Percentiles rank a stretch among this genome's conserved stretches.
Evolutionary conservation across 2,888 invertebrate species (phyloP).

Genomic region (Xestia c-nigrum): DNA sequence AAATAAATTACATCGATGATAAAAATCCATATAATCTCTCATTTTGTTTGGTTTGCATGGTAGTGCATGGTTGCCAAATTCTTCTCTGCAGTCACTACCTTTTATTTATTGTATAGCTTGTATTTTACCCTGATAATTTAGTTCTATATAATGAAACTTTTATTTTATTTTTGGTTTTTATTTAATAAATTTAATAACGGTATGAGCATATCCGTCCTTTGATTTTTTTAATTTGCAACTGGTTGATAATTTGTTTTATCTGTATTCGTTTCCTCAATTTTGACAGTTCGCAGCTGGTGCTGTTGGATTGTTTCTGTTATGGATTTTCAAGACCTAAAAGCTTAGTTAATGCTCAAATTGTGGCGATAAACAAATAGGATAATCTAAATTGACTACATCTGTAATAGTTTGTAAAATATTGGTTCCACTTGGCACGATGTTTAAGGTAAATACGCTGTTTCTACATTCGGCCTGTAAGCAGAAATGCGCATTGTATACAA

Average conservation of each 20-base stretch:
- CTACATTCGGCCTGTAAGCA: conserved; percentile 52
- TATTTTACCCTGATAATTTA: neutral
- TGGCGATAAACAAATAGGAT: conserved; percentile 53
- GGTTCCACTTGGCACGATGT: conserved; percentile 72
- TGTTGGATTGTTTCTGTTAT: conserved; percentile 81
- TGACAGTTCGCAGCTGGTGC: conserved; percentile 89
- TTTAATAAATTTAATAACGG: conserved; percentile 8
- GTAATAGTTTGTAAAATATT: conserved; percentile 40
- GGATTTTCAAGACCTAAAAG: conserved; percentile 76
- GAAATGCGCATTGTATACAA: conserved; percentile 62
- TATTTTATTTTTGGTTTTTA: neutral
- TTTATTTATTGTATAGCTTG: neutral
- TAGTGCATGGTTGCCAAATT: too few relatives aligned
- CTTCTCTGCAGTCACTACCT: neutral
- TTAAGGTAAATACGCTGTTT: conserved; percentile 75
- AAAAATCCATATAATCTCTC: too few relatives aligned
- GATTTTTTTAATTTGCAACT: conserved; percentile 64
- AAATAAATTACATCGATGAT: too few relatives aligned
- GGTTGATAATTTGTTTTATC: conserved; percentile 60
- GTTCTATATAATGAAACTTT: neutral
- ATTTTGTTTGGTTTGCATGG: too few relatives aligned
- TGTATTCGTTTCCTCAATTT: conserved; percentile 68
- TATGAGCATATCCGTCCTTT: conserved; percentile 30
- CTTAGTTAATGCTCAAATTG: conserved; percentile 65
- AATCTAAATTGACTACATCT: conserved; percentile 54